Evolutionary conservation across 2,113 vertebrate genomes (phyloP).

Genomic region (Perccottus glenii): DNA sequence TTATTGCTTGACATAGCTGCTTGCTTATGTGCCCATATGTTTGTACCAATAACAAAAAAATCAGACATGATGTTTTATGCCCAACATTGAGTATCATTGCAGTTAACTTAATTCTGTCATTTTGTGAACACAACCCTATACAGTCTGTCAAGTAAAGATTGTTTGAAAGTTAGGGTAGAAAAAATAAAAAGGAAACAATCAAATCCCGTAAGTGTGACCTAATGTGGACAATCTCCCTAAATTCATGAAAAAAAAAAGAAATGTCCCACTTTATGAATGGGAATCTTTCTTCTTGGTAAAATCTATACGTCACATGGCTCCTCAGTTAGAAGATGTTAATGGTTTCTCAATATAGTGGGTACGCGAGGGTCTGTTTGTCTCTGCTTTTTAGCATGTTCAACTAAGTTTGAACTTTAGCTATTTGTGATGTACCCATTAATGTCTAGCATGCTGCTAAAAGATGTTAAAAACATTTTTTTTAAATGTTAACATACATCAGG

Average conservation of each 20-base stretch:
- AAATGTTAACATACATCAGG: constrained; percentile 36
- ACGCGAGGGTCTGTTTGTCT: constrained; percentile 12
- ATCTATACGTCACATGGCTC: background rate
- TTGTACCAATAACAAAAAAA: constrained; percentile 51
- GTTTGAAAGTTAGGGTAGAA: background rate
- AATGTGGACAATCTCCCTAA: too few relatives aligned
- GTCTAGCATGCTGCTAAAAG: constrained; percentile 72
- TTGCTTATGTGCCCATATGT: constrained; percentile 55
- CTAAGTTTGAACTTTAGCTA: constrained; percentile 57
- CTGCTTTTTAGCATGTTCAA: constrained; percentile 59
- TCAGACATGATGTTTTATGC: constrained; percentile 26
- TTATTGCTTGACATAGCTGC: constrained; percentile 54
- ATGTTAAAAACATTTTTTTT: constrained; percentile 31
- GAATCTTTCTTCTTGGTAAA: constrained; percentile 19
- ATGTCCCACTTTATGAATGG: background rate
- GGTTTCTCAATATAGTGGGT: background rate
- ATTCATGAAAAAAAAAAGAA: too few relatives aligned
- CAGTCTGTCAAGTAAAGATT: constrained; percentile 2
- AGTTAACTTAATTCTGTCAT: constrained; percentile 41
- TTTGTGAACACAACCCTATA: constrained; percentile 8
- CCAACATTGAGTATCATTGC: constrained; percentile 4
- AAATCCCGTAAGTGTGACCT: too few relatives aligned
- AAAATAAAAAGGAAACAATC: background rate
- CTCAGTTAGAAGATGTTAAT: background rate
- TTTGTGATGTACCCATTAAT: constrained; percentile 58